Evolutionary conservation across 2,888 invertebrate species (phyloP).

Genomic region (Eilema caniola): DNA sequence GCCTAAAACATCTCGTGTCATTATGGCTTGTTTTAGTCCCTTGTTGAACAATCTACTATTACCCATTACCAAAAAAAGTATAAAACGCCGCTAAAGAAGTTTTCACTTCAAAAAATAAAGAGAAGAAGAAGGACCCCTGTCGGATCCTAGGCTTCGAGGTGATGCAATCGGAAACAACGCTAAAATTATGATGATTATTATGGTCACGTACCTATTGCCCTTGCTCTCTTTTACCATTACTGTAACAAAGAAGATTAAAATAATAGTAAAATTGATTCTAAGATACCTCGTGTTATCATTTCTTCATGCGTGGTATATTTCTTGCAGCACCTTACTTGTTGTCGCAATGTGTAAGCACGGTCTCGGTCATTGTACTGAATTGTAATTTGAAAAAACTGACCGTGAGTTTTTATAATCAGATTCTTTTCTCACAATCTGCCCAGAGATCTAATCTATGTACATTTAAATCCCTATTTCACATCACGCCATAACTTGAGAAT

Average conservation of each 20-base stretch:
- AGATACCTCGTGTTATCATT: not conserved
- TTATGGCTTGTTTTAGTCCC: no score
- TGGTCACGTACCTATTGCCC: not conserved
- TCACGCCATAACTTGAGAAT: not conserved
- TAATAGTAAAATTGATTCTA: not conserved
- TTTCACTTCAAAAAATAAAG: no score
- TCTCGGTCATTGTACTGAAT: not conserved
- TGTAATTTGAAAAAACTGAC: not conserved
- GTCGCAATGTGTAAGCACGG: not conserved
- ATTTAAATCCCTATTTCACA: not conserved
- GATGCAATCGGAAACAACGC: not conserved
- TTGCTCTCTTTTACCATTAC: not conserved
- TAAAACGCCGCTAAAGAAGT: no score
- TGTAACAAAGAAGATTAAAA: not conserved
- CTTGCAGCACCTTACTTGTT: not conserved
- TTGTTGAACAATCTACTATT: no score
- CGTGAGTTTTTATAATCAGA: constrained; percentile 28
- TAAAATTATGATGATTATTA: not conserved
- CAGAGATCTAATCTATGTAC: not conserved
- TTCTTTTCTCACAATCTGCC: not conserved
- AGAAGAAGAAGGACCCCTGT: no score
- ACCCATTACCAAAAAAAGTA: no score
- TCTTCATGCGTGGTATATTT: constrained; percentile 1
- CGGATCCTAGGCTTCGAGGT: no score
- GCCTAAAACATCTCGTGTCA: no score